Conservation (phyloP, 2,888 invertebrate genomes). For the Tanytarsus gracilentus region DNA sequence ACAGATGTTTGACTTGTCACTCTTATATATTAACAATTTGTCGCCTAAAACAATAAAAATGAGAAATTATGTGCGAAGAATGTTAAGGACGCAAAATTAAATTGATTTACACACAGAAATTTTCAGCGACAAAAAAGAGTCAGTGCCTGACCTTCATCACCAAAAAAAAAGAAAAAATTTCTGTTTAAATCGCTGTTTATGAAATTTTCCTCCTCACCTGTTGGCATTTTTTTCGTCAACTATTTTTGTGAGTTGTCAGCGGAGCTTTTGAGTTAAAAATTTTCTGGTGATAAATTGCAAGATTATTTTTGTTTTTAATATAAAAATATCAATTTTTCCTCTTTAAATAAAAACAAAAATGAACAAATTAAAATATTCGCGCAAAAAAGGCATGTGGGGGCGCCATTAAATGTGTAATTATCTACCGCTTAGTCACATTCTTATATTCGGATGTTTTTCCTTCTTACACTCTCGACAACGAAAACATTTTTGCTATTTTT, state of each 20-base stretch:
- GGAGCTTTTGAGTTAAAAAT: too few species aligned
- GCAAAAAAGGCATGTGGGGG: too few species aligned
- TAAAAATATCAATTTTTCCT: too few species aligned
- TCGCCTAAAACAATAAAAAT: background rate
- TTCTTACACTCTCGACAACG: too few species aligned
- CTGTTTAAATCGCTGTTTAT: constrained; percentile 11
- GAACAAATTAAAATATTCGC: too few species aligned
- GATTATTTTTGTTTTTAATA: too few species aligned
- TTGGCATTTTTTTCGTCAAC: background rate
- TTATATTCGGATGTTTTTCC: too few species aligned
- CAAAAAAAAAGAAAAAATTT: background rate
- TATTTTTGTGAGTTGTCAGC: background rate
- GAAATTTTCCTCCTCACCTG: constrained; percentile 21
- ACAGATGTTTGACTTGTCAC: background rate
- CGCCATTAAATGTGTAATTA: constrained; percentile 3
- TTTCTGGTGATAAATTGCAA: too few species aligned
- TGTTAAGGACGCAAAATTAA: constrained; percentile 21
- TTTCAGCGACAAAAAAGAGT: background rate
- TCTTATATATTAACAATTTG: too few species aligned
- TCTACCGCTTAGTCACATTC: too few species aligned
- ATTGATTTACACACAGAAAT: too few species aligned
- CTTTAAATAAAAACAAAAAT: too few species aligned
- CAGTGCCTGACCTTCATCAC: constrained; percentile 11
- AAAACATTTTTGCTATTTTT: background rate
- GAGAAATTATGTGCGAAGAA: background rate